Conservation (phyloP, 2,113 vertebrate genomes). For the Colinus virginianus region DNA sequence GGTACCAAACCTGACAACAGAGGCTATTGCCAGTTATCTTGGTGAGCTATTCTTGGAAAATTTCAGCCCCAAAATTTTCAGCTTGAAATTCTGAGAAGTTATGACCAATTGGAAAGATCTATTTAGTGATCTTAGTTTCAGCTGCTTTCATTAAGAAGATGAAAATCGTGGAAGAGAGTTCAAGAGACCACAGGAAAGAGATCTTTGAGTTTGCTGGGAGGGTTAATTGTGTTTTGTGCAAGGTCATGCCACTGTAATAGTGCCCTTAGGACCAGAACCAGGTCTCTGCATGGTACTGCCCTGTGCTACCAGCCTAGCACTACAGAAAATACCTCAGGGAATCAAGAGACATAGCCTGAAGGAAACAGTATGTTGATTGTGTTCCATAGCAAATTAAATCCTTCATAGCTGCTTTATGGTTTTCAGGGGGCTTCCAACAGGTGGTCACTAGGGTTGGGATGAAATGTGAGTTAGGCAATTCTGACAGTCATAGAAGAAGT, state of each 20-base stretch:
- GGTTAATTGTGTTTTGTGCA: background rate
- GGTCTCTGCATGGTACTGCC: background rate
- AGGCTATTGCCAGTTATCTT: background rate
- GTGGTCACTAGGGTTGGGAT: background rate
- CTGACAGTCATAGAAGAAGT: background rate
- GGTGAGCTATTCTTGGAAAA: background rate
- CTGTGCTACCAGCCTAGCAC: background rate
- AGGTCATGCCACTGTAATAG: background rate
- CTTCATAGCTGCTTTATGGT: background rate
- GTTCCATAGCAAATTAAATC: background rate
- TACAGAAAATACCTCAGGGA: background rate
- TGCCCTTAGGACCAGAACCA: background rate
- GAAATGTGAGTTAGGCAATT: background rate
- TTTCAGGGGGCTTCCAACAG: background rate
- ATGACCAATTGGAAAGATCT: background rate
- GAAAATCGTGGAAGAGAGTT: background rate
- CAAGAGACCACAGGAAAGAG: background rate
- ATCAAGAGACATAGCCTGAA: background rate
- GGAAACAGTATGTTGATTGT: accelerated
- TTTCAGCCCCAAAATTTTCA: background rate
- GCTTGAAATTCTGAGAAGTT: background rate
- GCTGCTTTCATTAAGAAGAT: background rate
- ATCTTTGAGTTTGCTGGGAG: background rate
- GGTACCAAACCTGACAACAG: background rate
- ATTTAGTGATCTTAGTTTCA: background rate